Percentiles rank a stretch among this genome's conserved stretches.
Conservation (phyloP, 2,113 vertebrate genomes). For the Notothenia coriiceps region DNA sequence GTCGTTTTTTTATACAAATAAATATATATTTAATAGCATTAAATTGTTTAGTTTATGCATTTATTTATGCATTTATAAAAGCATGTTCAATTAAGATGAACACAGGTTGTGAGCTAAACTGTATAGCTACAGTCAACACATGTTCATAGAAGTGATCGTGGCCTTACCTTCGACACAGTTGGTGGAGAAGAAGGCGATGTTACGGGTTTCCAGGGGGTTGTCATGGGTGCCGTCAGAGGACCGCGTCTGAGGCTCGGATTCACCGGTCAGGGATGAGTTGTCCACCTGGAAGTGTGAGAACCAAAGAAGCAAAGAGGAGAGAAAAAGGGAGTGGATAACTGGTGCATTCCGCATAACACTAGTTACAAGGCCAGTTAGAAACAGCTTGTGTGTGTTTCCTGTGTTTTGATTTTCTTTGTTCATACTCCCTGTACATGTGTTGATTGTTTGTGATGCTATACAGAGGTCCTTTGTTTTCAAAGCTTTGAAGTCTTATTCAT, state of each 20-base stretch:
- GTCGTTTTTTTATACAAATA: no score
- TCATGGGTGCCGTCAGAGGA: constrained; percentile 93
- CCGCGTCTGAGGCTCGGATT: constrained; percentile 92
- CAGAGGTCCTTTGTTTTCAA: neutral
- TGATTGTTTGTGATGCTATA: neutral
- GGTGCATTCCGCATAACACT: neutral
- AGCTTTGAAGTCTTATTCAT: no score
- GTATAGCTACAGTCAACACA: no score
- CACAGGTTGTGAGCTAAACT: no score
- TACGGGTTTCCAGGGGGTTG: constrained; percentile 92
- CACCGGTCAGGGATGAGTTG: constrained; percentile 92
- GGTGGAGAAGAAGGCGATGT: constrained; percentile 93
- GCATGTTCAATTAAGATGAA: no score
- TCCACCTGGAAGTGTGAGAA: constrained; percentile 84
- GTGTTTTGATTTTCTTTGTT: neutral
- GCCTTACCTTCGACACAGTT: constrained; percentile 90
- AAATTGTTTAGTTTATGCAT: no score
- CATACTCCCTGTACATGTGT: neutral
- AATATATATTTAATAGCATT: no score
- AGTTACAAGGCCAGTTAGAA: neutral
- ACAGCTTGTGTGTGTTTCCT: neutral
- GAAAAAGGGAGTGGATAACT: neutral
- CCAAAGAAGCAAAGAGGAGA: neutral
- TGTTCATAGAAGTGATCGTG: no score
- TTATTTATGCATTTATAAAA: no score